Evolutionary conservation across 2,113 vertebrate genomes (phyloP).

Genomic region (Salminus brasiliensis): DNA sequence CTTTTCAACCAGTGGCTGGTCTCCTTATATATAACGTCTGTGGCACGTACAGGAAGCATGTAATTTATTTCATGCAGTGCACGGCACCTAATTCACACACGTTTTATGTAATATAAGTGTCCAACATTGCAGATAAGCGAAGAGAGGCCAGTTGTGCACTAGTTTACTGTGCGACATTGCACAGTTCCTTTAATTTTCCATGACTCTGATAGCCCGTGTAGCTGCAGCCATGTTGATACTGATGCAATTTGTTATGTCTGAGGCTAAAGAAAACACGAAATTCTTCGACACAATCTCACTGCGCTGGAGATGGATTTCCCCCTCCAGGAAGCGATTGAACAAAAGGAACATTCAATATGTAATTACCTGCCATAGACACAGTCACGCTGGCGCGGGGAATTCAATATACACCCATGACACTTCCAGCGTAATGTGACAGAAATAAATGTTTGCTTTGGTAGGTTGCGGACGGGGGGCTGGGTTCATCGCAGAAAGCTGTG

Average conservation of each 20-base stretch:
- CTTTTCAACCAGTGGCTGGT: no score
- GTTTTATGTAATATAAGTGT: background rate
- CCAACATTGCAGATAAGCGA: constrained; percentile 10
- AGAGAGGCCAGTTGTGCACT: constrained; percentile 3
- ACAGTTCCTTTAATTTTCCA: constrained; percentile 52
- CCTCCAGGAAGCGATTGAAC: constrained; percentile 68
- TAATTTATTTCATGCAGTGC: no score
- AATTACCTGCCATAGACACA: constrained; percentile 73
- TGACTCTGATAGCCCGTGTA: constrained; percentile 32
- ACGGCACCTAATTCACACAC: background rate
- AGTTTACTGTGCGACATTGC: constrained; percentile 7
- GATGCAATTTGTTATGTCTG: constrained; percentile 64
- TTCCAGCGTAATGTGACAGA: constrained; percentile 58
- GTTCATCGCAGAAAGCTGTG: background rate
- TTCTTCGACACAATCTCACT: constrained; percentile 60
- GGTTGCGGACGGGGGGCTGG: constrained; percentile 35
- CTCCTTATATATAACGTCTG: no score
- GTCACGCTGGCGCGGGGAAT: constrained; percentile 63
- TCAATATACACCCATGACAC: constrained; percentile 70
- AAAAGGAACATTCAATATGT: constrained; percentile 73
- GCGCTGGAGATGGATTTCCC: constrained; percentile 71
- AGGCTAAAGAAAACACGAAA: constrained; percentile 64
- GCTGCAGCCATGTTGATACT: constrained; percentile 57
- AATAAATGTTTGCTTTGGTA: constrained; percentile 69
- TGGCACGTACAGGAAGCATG: no score